Base-by-base conservation (phyloP, 2,113 vertebrate species). In the Phainopepla nitens region DNA sequence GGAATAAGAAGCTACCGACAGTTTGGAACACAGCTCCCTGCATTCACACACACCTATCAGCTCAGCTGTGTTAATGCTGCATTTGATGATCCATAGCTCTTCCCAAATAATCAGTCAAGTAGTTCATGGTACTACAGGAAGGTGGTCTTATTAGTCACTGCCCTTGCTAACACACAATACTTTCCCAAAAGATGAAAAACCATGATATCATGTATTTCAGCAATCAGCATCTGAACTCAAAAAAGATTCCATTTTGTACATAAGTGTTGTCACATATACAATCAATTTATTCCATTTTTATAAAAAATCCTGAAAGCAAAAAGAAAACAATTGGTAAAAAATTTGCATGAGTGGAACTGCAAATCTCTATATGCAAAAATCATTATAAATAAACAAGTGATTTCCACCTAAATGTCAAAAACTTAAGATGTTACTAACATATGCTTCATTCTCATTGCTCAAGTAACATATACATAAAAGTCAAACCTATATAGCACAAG, bases 21-120 rank as follows among this genome's bases (percentile, higher is more conserved):
- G 24, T 6, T 89, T 29, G 19, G 42, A 83, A 83, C 4, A 5
- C 27, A n/a, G 1, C 16, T 19, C 22, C 7, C 18, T 13, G 17
- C n/a, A 36, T 7, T 25, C 15, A 36, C 42, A 65, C 39, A 62
- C 15, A 4, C 3, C 23, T 24, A 33, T 19, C 33, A 75, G n/a
- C 39, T 61, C 36, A 66, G 16, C 5, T 0, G 0, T 24, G 41
- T 45, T 39, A 71, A 53, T 13, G 23, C 15, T 33, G 25, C 13
- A 33, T 53, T 41, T 70, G 33, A 45, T 57, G 47, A 84, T 24
- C 65, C 22, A 12, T 31, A 6, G 28, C 27, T 84, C 42, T 53
- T 57, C 54, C 45, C 44, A 69, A 4, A 8, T 6, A 54, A 27
- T 3, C 25, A n/a, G 15, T 39, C 56, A 33, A 51, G 27, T 8